These are phyloP conservation scores for Theristicus caerulescens DNA, from an alignment of 2,113 vertebrate species.

Conservation along the genomic window DNA sequence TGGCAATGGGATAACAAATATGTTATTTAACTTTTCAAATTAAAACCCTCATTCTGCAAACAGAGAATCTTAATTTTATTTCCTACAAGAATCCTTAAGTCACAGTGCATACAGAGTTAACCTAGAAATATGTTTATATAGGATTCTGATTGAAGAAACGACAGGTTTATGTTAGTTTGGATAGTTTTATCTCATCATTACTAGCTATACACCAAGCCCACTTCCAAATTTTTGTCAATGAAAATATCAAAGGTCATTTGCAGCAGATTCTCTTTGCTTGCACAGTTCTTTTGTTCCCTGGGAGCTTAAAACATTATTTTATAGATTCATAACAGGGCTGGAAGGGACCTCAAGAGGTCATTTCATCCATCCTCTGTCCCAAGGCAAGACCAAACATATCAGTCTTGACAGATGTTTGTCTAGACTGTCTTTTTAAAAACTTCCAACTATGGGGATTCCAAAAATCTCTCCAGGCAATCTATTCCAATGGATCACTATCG, in stretches of 20 bases:
- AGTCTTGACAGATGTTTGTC: slow-evolving; percentile 22
- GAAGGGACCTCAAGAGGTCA: slow-evolving; percentile 32
- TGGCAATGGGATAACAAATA: background rate
- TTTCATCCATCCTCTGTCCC: slow-evolving; percentile 13
- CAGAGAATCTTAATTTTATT: background rate
- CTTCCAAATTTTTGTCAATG: slow-evolving; percentile 8
- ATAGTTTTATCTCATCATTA: background rate
- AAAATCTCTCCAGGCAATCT: background rate
- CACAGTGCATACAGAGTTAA: background rate
- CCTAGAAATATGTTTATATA: background rate
- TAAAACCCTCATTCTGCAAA: background rate
- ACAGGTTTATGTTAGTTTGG: background rate
- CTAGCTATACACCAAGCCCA: background rate
- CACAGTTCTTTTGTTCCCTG: background rate
- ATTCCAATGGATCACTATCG: background rate
- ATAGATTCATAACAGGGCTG: background rate
- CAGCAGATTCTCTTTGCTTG: slow-evolving; percentile 18
- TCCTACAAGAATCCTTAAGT: background rate
- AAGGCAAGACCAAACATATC: slow-evolving; percentile 34
- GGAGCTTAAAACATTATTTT: slow-evolving; percentile 33
- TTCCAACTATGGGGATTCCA: background rate
- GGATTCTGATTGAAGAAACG: background rate
- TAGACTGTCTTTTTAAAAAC: slow-evolving; percentile 5
- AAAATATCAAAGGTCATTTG: slow-evolving; percentile 49
- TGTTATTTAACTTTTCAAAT: background rate